A percentile compares a stretch with the other conserved stretches of the same genome.
Evolutionary conservation across 2,113 vertebrate species (phyloP).

Genomic region (Raphicerus campestris): DNA sequence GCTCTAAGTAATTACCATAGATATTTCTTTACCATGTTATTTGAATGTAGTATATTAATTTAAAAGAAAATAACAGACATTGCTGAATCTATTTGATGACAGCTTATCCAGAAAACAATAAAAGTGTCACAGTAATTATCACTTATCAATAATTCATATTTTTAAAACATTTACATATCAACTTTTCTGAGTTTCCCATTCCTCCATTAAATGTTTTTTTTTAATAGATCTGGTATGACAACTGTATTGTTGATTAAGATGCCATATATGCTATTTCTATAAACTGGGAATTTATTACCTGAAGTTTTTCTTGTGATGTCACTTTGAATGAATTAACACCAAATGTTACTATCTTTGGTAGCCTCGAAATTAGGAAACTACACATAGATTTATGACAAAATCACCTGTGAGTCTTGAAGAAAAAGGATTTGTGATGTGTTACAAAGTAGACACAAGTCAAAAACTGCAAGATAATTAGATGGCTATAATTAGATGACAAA

Average conservation of each 20-base stretch:
- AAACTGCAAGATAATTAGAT: background rate
- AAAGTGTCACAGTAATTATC: slow-evolving; percentile 77
- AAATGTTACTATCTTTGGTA: background rate
- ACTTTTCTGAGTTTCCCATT: slow-evolving; percentile 15
- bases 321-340: slow-evolving; percentile 13
- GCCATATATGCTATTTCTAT: background rate
- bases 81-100: slow-evolving; percentile 74
- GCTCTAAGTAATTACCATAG: background rate
- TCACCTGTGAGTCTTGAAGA: background rate
- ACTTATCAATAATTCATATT: slow-evolving; percentile 61
- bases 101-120: slow-evolving; percentile 75
- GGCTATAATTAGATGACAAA: background rate
- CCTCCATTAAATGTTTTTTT: slow-evolving; percentile 63
- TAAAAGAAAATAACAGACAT: slow-evolving; percentile 59
- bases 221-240: slow-evolving; percentile 55
- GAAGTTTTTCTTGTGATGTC: background rate
- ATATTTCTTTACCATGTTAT: background rate
- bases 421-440: background rate
- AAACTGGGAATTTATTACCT: background rate
- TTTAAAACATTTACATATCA: slow-evolving; percentile 59
- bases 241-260: slow-evolving; percentile 48
- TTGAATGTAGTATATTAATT: background rate
- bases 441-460: background rate
- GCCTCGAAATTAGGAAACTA: background rate
- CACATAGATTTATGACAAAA: background rate